phyloP scores from a whole-genome alignment of 2,113 vertebrate genomes.

The Opisthocomus hoazin region DNA sequence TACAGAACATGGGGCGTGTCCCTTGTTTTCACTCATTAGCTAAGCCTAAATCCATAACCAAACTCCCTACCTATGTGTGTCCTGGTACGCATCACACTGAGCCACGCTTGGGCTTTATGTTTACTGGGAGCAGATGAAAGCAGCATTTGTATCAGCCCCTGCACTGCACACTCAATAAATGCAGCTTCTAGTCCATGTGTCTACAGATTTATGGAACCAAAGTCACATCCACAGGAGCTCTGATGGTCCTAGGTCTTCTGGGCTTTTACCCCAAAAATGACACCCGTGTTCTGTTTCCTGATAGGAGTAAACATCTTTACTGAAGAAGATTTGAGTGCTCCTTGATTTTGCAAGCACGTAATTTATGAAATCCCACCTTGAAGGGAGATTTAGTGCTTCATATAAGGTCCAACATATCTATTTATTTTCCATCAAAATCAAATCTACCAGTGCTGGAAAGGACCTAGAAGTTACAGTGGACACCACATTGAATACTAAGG shows the following conservation, averaged over 20 bases:
- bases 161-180: neutral
- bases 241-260: neutral
- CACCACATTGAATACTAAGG: neutral
- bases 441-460: neutral
- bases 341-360: neutral
- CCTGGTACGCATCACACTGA: neutral
- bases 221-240: neutral
- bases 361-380: neutral
- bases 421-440: neutral
- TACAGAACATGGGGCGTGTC: accelerated
- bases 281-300: neutral
- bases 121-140: neutral
- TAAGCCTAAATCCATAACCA: neutral
- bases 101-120: neutral
- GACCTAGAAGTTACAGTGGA: neutral
- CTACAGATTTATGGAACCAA: neutral
- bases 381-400: neutral
- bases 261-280: neutral
- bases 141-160: neutral
- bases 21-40: neutral
- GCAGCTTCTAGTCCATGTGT: neutral
- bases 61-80: accelerated
- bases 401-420: neutral
- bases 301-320: neutral
- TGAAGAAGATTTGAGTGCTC: neutral